These are phyloP conservation scores for Alcedo atthis DNA, from an alignment of 2,797 vertebrate genomes.

Conservation along the genomic window DNA sequence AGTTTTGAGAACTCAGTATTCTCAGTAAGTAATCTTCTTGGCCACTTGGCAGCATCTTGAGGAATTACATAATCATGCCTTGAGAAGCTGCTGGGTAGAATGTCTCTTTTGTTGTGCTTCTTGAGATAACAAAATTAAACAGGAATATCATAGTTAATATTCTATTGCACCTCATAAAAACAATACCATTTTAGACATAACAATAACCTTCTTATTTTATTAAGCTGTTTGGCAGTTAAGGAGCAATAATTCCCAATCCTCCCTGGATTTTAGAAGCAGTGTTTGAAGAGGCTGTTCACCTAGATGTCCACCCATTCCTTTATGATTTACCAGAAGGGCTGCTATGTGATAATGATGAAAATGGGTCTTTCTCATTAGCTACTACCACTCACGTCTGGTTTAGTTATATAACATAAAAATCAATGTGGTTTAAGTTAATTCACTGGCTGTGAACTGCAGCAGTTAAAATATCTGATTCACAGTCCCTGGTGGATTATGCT, in stretches of 20 bases:
- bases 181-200: neutral
- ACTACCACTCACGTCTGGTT: neutral
- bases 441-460: neutral
- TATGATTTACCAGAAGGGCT: neutral
- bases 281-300: neutral
- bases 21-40: neutral
- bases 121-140: conserved; percentile 31
- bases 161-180: conserved; percentile 25
- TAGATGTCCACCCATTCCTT: neutral
- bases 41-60: neutral
- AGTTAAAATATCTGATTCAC: conserved; percentile 26
- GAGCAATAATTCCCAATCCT: neutral
- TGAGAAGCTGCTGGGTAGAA: neutral
- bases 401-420: conserved; percentile 14
- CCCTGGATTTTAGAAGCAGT: neutral
- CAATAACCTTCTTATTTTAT: neutral
- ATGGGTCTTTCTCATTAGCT: conserved; percentile 1
- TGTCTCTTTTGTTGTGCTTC: neutral
- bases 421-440: conserved; percentile 13
- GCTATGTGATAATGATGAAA: neutral
- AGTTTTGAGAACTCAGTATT: neutral
- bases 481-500: neutral
- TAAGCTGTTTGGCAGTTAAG: neutral
- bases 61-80: neutral
- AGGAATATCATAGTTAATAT: neutral